Evolutionary conservation across 2,888 invertebrate genomes (phyloP).

Genomic region (Dryadula phaetusa): DNA sequence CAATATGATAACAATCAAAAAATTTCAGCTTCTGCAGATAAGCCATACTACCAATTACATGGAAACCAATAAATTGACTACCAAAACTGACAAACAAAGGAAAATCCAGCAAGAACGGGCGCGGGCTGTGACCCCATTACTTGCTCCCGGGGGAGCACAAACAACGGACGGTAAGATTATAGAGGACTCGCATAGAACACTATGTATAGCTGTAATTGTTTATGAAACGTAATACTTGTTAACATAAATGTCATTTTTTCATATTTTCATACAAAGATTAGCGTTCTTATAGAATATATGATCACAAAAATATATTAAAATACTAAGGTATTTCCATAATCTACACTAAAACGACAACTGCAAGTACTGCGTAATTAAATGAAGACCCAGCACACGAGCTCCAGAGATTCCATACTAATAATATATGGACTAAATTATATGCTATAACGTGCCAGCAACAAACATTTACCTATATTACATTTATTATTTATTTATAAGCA

Average conservation of each 20-base stretch:
- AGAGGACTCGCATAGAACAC: neutral
- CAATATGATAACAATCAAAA: too few species aligned
- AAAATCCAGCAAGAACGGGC: constrained; percentile 19
- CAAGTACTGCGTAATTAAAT: constrained; percentile 18
- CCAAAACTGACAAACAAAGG: constrained; percentile 25
- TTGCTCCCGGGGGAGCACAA: constrained; percentile 29
- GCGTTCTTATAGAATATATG: too few species aligned
- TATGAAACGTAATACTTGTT: neutral
- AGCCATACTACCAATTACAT: neutral
- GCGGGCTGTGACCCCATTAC: constrained; percentile 33
- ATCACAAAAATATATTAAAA: neutral
- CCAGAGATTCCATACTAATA: constrained; percentile 28
- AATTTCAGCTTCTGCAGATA: neutral
- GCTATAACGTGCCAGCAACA: constrained; percentile 7
- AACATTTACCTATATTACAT: constrained; percentile 6
- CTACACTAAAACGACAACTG: neutral
- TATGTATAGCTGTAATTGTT: neutral
- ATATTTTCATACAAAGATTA: too few species aligned
- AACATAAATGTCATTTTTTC: neutral
- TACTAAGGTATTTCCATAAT: neutral
- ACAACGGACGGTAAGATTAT: constrained; percentile 17
- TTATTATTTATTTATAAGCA: too few species aligned
- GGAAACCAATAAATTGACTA: constrained; percentile 10
- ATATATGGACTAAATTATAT: constrained; percentile 24
- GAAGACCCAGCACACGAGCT: constrained; percentile 16